phyloP scores from a whole-genome alignment of 2,888 invertebrate species.

The Aporophyla nigra region DNA sequence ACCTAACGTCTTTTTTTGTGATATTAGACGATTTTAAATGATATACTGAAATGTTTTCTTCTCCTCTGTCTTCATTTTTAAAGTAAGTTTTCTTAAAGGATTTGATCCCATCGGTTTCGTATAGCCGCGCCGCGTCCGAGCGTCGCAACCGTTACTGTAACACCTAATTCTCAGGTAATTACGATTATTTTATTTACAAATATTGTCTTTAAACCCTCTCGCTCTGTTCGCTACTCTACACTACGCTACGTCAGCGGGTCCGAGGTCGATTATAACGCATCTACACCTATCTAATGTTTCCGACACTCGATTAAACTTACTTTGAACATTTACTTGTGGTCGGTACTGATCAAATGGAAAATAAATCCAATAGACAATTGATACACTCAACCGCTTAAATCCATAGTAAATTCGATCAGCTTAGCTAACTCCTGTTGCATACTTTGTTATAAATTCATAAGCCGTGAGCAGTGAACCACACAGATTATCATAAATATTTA shows the following conservation, averaged over 20 bases:
- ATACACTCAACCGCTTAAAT: constrained; percentile 88
- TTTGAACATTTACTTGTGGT: constrained; percentile 85
- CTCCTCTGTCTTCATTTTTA: constrained; percentile 84
- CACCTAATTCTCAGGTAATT: constrained; percentile 88
- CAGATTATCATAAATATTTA: constrained; percentile 64
- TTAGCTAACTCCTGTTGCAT: constrained; percentile 84
- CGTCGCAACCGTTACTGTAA: constrained; percentile 83
- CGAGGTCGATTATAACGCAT: constrained; percentile 87
- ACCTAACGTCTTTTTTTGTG: constrained; percentile 89
- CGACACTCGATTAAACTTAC: constrained; percentile 82
- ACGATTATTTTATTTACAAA: constrained; percentile 91
- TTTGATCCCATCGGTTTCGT: constrained; percentile 91
- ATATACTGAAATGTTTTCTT: constrained; percentile 85
- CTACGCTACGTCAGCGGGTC: constrained; percentile 89
- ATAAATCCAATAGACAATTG: constrained; percentile 84
- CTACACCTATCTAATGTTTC: constrained; percentile 83
- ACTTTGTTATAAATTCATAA: constrained; percentile 74
- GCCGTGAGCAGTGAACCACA: constrained; percentile 79
- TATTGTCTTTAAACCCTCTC: constrained; percentile 91
- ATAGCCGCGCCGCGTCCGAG: constrained; percentile 80
- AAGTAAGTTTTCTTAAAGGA: constrained; percentile 91
- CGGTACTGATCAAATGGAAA: constrained; percentile 84
- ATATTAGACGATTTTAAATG: constrained; percentile 86
- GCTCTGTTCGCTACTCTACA: constrained; percentile 90
- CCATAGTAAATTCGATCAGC: constrained; percentile 91